Percentiles rank a stretch among this genome's conserved stretches.
These are phyloP conservation scores for Dascyllus trimaculatus DNA, from an alignment of 2,113 vertebrate genomes.

Conservation along the genomic window DNA sequence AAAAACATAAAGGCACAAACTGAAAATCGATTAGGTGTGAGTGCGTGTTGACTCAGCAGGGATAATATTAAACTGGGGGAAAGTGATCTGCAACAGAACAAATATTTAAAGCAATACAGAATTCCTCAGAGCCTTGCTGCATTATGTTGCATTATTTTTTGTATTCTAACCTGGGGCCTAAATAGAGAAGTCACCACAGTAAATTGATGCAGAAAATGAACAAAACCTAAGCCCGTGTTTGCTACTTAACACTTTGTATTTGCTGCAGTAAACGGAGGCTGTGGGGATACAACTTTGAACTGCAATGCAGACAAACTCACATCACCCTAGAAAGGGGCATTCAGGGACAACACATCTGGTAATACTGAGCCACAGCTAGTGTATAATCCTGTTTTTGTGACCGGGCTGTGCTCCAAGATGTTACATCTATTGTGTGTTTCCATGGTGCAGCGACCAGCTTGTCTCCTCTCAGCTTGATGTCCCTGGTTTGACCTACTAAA, in stretches of 20 bases:
- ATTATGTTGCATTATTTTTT: too few relatives aligned
- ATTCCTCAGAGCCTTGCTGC: too few relatives aligned
- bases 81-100: too few relatives aligned
- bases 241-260: neutral
- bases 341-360: neutral
- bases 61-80: too few relatives aligned
- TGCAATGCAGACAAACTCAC: slow-evolving; percentile 9
- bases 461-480: slow-evolving; percentile 54
- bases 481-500: slow-evolving; percentile 60
- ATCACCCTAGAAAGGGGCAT: neutral
- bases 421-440: neutral
- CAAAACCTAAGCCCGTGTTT: too few relatives aligned
- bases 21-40: too few relatives aligned
- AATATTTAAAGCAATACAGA: too few relatives aligned
- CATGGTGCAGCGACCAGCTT: slow-evolving; percentile 24
- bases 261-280: neutral
- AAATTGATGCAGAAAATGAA: too few relatives aligned
- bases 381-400: neutral
- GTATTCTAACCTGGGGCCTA: too few relatives aligned
- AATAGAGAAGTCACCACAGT: too few relatives aligned
- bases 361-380: neutral
- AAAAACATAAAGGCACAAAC: too few relatives aligned
- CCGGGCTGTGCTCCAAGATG: neutral
- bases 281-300: neutral
- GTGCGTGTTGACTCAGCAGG: too few relatives aligned